These are phyloP conservation scores for Bombylius discolor DNA, from an alignment of 2,888 invertebrate species.

Conservation along the genomic window DNA sequence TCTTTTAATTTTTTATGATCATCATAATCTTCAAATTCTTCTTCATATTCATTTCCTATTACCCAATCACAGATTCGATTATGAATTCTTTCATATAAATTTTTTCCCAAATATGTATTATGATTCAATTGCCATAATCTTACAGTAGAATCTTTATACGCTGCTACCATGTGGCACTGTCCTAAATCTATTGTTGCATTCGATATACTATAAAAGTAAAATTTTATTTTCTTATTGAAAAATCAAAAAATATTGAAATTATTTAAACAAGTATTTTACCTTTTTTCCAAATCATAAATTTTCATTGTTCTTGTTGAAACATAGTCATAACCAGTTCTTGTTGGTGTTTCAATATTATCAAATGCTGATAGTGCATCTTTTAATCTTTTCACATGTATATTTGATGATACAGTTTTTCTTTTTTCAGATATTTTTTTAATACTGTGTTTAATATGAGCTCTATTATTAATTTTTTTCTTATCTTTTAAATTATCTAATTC, in stretches of 20 bases:
- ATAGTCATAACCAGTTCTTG: too few species aligned
- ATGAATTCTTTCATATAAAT: constrained; percentile 24
- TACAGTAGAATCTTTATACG: constrained; percentile 31
- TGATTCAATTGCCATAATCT: constrained; percentile 34
- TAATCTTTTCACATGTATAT: constrained; percentile 3
- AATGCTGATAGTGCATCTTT: constrained; percentile 4
- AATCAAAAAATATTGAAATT: neutral
- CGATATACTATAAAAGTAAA: constrained; percentile 10
- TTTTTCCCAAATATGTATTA: constrained; percentile 25
- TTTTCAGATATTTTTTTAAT: neutral
- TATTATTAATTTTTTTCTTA: too few species aligned
- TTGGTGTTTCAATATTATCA: constrained; percentile 11
- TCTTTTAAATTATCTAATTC: neutral
- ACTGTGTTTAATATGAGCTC: too few species aligned
- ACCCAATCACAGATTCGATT: constrained; percentile 28
- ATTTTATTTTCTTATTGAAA: neutral
- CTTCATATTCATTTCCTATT: constrained; percentile 24
- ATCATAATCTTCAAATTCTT: constrained; percentile 9
- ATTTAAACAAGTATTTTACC: constrained; percentile 4
- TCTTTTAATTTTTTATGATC: neutral
- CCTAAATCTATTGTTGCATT: constrained; percentile 25
- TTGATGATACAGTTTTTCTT: neutral
- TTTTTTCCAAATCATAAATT: constrained; percentile 16
- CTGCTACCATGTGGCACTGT: constrained; percentile 33
- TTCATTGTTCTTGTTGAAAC: constrained; percentile 14